phyloP scores from a whole-genome alignment of 2,113 vertebrate species.

The Erythrocebus patas region DNA sequence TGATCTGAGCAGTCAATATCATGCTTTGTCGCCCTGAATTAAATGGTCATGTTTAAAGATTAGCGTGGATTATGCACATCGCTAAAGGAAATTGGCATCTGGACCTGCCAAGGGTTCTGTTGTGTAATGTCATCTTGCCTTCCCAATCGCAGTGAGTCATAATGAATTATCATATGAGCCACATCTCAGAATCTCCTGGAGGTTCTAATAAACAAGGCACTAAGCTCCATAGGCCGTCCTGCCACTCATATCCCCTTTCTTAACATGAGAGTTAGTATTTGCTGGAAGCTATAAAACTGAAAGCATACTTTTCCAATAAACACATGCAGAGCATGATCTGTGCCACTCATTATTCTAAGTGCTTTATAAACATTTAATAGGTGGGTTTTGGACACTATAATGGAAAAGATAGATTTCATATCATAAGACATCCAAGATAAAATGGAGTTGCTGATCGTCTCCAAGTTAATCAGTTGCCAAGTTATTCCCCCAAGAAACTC shows the following conservation, averaged over 20 bases:
- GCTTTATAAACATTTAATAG: neutral
- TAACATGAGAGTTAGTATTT: neutral
- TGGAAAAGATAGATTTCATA: neutral
- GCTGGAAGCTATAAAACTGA: neutral
- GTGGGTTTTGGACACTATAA: neutral
- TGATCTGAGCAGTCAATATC: neutral
- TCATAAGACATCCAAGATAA: neutral
- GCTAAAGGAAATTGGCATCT: neutral
- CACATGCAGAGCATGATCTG: neutral
- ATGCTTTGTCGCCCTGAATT: constrained; percentile 12
- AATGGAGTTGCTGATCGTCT: neutral
- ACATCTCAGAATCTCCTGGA: neutral
- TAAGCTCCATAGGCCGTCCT: too few relatives aligned
- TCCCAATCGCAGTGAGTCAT: neutral
- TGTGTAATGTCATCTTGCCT: neutral
- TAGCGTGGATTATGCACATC: neutral
- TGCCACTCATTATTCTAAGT: neutral
- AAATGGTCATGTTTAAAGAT: neutral
- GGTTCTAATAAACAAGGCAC: neutral
- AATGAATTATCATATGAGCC: neutral
- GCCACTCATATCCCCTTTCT: rapidly evolving
- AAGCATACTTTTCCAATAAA: neutral
- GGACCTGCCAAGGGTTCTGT: neutral
- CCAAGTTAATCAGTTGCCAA: neutral
- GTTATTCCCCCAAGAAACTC: neutral